phyloP scores from a whole-genome alignment of 1,140 invertebrate genomes.

The Mizuhopecten yessoensis region DNA sequence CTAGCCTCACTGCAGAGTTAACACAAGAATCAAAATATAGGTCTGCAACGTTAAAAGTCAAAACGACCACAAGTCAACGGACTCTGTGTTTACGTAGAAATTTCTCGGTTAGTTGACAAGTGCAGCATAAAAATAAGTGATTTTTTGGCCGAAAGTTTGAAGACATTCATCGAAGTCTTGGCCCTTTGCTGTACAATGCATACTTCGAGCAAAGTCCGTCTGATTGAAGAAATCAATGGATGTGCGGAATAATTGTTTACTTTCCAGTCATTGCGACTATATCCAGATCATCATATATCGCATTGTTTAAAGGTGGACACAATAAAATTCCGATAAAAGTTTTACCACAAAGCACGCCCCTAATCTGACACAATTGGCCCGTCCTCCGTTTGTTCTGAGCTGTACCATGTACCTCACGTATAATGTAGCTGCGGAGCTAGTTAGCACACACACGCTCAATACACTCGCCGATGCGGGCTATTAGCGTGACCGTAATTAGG shows the following conservation, averaged over 20 bases:
- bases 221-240: neutral
- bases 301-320: neutral
- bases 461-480: slow-evolving; percentile 8
- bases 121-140: too few species aligned
- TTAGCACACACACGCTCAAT: slow-evolving; percentile 4
- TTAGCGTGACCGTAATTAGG: slow-evolving; percentile 24
- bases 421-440: neutral
- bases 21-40: too few species aligned
- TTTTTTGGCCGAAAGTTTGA: too few species aligned
- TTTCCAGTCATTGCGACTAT: neutral
- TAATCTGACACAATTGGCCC: slow-evolving; percentile 1
- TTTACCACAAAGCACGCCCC: neutral
- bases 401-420: neutral
- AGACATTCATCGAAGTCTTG: neutral
- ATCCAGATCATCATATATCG: neutral
- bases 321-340: neutral
- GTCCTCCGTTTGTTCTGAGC: neutral
- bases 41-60: too few species aligned
- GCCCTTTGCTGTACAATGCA: neutral
- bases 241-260: neutral
- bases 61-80: too few species aligned
- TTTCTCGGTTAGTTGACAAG: too few species aligned
- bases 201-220: too few species aligned
- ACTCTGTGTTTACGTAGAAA: too few species aligned
- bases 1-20: too few species aligned